Conservation (phyloP, 2,888 invertebrate species). For the Phorcus lineatus region DNA sequence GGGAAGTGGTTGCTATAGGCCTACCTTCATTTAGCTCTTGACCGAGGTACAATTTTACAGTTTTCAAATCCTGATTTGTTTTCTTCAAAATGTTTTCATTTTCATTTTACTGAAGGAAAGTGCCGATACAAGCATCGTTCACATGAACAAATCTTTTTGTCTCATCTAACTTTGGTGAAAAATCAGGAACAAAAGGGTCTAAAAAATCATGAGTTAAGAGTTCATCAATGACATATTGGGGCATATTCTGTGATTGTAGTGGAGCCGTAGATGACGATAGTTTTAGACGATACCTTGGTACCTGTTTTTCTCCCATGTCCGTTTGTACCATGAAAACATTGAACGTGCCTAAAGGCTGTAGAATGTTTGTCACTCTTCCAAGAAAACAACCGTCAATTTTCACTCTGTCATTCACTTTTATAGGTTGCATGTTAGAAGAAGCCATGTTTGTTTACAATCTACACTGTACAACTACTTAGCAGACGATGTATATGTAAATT, state of each 20-base stretch:
- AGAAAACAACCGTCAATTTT: not conserved
- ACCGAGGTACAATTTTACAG: too few relatives aligned
- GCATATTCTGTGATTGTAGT: too few relatives aligned
- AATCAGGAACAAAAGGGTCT: too few relatives aligned
- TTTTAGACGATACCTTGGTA: too few relatives aligned
- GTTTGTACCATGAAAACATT: not conserved
- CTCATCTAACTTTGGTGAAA: too few relatives aligned
- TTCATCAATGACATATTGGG: too few relatives aligned
- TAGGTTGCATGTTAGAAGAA: not conserved
- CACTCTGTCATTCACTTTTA: not conserved
- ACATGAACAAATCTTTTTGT: not conserved
- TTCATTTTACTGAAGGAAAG: not conserved
- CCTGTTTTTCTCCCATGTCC: not conserved
- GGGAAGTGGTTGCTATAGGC: too few relatives aligned
- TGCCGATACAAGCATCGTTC: not conserved
- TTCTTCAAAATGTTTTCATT: not conserved
- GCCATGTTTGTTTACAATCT: not conserved
- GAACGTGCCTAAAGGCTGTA: not conserved
- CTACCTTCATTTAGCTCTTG: too few relatives aligned
- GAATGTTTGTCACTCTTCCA: not conserved
- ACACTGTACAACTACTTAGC: too few relatives aligned
- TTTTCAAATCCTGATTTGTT: not conserved
- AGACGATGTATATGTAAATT: too few relatives aligned
- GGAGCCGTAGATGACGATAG: too few relatives aligned
- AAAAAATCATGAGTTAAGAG: too few relatives aligned